Evolutionary conservation across 2,888 invertebrate genomes (phyloP).

Genomic region (Vesta saturnalis): DNA sequence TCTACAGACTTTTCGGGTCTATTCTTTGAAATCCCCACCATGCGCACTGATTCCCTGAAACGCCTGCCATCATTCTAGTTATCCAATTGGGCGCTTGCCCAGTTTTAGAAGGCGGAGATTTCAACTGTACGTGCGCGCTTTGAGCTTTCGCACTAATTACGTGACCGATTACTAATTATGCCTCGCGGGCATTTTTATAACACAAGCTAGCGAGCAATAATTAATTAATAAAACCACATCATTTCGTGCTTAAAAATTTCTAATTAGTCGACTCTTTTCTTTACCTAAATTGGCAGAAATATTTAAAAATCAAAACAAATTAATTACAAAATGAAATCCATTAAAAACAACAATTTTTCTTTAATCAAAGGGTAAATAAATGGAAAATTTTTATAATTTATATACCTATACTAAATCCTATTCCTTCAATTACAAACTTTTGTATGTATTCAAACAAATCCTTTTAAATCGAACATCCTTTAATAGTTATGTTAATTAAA

Average conservation of each 20-base stretch:
- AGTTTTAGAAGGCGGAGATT: constrained; percentile 41
- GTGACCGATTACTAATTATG: constrained; percentile 62
- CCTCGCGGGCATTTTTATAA: constrained; percentile 63
- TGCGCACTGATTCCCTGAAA: constrained; percentile 57
- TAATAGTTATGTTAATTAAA: too few species aligned
- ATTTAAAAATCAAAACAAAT: constrained; percentile 7
- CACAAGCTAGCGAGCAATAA: constrained; percentile 59
- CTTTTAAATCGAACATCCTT: too few species aligned
- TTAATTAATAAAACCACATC: constrained; percentile 63
- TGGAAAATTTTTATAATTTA: background rate
- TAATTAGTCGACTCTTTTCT: constrained; percentile 44
- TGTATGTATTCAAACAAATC: too few species aligned
- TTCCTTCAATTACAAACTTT: too few species aligned
- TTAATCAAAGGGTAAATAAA: too few species aligned
- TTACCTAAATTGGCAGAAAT: constrained; percentile 24
- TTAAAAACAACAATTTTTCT: too few species aligned
- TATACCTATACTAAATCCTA: background rate
- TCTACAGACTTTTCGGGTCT: constrained; percentile 48
- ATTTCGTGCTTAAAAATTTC: constrained; percentile 61
- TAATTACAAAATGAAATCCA: constrained; percentile 6
- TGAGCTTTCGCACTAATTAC: constrained; percentile 45
- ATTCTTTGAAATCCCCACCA: constrained; percentile 53
- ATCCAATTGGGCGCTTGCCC: constrained; percentile 54
- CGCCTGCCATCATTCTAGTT: constrained; percentile 60
- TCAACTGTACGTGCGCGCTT: constrained; percentile 39